Base-by-base conservation (phyloP, 2,113 vertebrate species). In the Octodon degus region DNA sequence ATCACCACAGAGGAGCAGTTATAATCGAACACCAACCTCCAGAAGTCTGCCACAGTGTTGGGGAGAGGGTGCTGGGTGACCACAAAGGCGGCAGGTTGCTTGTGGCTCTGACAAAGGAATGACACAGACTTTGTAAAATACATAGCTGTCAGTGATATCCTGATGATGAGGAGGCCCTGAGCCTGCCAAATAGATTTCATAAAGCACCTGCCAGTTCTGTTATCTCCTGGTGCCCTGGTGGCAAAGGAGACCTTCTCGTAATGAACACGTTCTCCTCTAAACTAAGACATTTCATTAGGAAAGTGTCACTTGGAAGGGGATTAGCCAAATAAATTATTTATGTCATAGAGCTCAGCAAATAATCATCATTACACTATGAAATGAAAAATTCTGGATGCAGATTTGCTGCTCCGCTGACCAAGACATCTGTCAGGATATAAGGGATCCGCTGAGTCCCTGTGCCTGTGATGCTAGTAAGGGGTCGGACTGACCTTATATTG, bases 1-100 rank as follows among this genome's bases (percentile, higher is more conserved):
- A 99, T 99, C 91, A 99, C 99, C 7, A 99, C 99, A 0, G 99
- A 99, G 76, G 99, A 99, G 98, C 99, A 99, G 99, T 99, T 99
- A 96, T 99, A 99, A 97, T 99, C 99, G 22, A 99, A 99, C 98
- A 99, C 99, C 97, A 99, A 98, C 98, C 99, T 99, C 99, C 99
- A 99, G 98, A 99, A 99, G 97, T 99, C 99, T 0, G 99, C 98
- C 96, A 99, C 98, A 7, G 99, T 99, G 99, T 99, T 99, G 97
- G 99, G 99, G 95, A 99, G 98, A 84, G 99, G 99, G 97, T 99
- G 99, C 84, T 99, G 99, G 84, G 99, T 99, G 97, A 99, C 99
- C 84, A 99, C 99, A 96, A 99, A 99, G 98, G 99, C 99, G 5
- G 99, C 99, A 37, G 99, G 99, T 98, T 99, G 99, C 98, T 99